Percentiles rank a stretch among this genome's conserved stretches.
These are phyloP conservation scores for Lampropteryx suffumata DNA, from an alignment of 2,888 invertebrate genomes.

Conservation along the genomic window DNA sequence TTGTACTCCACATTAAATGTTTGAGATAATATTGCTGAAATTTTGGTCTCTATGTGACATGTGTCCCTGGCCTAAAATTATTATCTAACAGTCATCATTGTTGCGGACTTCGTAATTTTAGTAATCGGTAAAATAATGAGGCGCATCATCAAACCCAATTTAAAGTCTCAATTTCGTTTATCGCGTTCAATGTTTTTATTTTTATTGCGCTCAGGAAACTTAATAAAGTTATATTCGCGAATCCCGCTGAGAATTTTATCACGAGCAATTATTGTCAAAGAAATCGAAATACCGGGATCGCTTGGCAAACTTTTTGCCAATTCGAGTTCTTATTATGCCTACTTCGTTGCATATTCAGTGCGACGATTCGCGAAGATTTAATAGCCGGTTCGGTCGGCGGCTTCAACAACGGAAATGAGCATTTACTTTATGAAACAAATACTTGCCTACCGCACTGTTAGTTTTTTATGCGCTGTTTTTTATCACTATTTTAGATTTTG, in stretches of 20 bases:
- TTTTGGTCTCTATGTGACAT: too few relatives aligned
- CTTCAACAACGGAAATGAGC: conserved; percentile 62
- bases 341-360: conserved; percentile 64
- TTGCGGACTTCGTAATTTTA: too few relatives aligned
- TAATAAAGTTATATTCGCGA: conserved; percentile 34
- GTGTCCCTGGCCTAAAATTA: too few relatives aligned
- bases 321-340: conserved; percentile 42
- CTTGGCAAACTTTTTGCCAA: conserved; percentile 34
- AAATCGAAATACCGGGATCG: conserved; percentile 21
- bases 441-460: conserved; percentile 47
- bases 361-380: conserved; percentile 56
- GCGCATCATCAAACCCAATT: neutral
- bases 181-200: conserved; percentile 12
- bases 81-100: too few relatives aligned
- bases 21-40: too few relatives aligned
- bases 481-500: too few relatives aligned
- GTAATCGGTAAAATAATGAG: too few relatives aligned
- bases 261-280: conserved; percentile 35
- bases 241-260: conserved; percentile 37
- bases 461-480: conserved; percentile 31
- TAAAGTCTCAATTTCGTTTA: conserved; percentile 4
- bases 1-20: too few relatives aligned
- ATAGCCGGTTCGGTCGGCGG: conserved; percentile 47
- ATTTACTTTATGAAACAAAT: conserved; percentile 59
- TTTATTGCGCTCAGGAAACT: conserved; percentile 23